Conservation (phyloP, 1,140 invertebrate genomes). For the Papilio machaon region DNA sequence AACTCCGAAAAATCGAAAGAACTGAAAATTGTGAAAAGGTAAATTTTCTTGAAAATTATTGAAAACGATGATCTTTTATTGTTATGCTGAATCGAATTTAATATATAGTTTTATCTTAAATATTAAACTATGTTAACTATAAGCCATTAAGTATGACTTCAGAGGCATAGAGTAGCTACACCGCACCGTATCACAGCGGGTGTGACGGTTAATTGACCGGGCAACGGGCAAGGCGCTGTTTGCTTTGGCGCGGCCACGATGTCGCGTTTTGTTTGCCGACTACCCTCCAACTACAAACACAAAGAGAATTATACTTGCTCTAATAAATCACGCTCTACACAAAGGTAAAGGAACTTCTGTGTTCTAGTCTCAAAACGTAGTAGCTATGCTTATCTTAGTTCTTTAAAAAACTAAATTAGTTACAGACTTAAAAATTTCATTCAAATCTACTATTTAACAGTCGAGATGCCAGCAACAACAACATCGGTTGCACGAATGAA, state of each 20-base stretch:
- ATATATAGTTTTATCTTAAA: too few species aligned
- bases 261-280: slow-evolving; percentile 28
- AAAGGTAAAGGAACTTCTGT: not conserved
- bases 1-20: too few species aligned
- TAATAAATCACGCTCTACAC: slow-evolving; percentile 16
- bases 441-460: too few species aligned
- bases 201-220: slow-evolving; percentile 38
- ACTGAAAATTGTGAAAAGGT: too few species aligned
- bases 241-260: slow-evolving; percentile 18
- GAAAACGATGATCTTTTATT: too few species aligned
- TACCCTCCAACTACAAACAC: slow-evolving; percentile 17
- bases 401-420: too few species aligned
- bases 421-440: too few species aligned
- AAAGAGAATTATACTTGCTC: slow-evolving; percentile 20
- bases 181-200: slow-evolving; percentile 17
- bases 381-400: too few species aligned
- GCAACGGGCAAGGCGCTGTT: slow-evolving; percentile 32
- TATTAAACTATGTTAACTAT: not conserved
- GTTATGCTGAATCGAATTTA: too few species aligned
- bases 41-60: too few species aligned
- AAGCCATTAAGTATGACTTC: slow-evolving; percentile 16
- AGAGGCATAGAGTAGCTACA: slow-evolving; percentile 10
- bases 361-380: not conserved
- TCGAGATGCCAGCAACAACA: too few species aligned
- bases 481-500: too few species aligned